Evolutionary conservation across 1,140 invertebrate species (phyloP).

Genomic region (Littorina saxatilis): DNA sequence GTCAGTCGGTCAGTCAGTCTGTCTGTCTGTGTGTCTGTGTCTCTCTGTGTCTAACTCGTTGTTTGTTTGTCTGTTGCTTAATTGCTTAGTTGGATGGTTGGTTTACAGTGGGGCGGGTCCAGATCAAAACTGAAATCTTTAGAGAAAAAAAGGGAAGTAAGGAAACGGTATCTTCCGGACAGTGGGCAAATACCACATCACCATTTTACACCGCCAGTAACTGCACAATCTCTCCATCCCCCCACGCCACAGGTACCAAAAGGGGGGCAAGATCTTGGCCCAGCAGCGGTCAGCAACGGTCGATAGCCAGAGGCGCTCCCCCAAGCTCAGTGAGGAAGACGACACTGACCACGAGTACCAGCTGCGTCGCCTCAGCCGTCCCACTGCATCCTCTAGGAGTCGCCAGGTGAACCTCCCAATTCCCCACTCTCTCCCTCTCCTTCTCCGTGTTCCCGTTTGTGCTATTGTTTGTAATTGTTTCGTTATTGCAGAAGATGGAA

Average conservation of each 20-base stretch:
- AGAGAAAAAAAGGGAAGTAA: too few relatives aligned
- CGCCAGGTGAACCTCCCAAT: constrained; percentile 18
- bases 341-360: not conserved
- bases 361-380: not conserved
- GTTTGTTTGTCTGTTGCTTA: too few relatives aligned
- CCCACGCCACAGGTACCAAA: constrained; percentile 35
- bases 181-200: too few relatives aligned
- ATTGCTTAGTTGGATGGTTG: too few relatives aligned
- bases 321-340: not conserved
- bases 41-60: not conserved
- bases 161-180: too few relatives aligned
- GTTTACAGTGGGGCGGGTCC: not conserved
- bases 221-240: too few relatives aligned
- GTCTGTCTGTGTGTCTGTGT: not conserved
- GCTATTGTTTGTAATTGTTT: too few relatives aligned
- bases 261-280: not conserved
- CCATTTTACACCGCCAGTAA: too few relatives aligned
- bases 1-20: not conserved
- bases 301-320: not conserved
- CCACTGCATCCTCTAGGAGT: constrained; percentile 23
- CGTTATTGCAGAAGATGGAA: too few relatives aligned
- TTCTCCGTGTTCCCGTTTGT: too few relatives aligned
- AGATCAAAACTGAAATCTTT: too few relatives aligned
- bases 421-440: not conserved
- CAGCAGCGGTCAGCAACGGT: not conserved